These are phyloP conservation scores for Scaptomyza flava DNA, from an alignment of 2,888 invertebrate genomes.

Conservation along the genomic window DNA sequence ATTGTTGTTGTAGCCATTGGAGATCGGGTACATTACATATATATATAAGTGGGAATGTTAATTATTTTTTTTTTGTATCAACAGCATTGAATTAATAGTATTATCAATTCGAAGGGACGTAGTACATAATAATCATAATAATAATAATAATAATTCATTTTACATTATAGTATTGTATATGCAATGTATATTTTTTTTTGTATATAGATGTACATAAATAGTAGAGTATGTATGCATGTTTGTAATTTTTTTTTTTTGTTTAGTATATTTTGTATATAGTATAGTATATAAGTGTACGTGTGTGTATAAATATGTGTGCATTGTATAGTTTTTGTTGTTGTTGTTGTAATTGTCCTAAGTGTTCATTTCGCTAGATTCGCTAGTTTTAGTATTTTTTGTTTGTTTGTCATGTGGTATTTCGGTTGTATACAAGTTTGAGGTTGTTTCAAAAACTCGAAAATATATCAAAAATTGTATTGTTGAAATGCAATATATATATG, in stretches of 20 bases:
- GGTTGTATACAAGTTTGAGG: constrained; percentile 71
- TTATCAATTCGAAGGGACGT: constrained; percentile 70
- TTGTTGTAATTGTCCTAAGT: constrained; percentile 71
- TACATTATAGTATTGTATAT: constrained; percentile 57
- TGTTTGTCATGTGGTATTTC: constrained; percentile 19
- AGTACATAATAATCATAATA: constrained; percentile 56
- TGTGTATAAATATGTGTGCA: constrained; percentile 53
- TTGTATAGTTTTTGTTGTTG: constrained; percentile 38
- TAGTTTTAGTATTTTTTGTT: constrained; percentile 52
- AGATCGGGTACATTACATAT: constrained; percentile 52
- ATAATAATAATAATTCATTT: constrained; percentile 49
- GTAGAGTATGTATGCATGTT: constrained; percentile 45
- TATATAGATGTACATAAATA: constrained; percentile 46
- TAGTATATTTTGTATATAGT: constrained; percentile 29
- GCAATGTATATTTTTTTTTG: constrained; percentile 46
- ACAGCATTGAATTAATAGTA: constrained; percentile 58
- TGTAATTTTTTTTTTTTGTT: constrained; percentile 35
- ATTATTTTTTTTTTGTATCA: constrained; percentile 63
- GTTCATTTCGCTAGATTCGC: constrained; percentile 68
- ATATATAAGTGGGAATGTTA: constrained; percentile 62
- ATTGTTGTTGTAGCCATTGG: constrained; percentile 46
- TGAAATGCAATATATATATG: constrained; percentile 61
- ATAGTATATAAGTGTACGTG: constrained; percentile 23
- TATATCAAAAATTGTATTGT: constrained; percentile 66
- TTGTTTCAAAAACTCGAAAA: constrained; percentile 70